Base-by-base conservation (phyloP, 2,797 vertebrate genomes). In the Esox masquinongy region DNA sequence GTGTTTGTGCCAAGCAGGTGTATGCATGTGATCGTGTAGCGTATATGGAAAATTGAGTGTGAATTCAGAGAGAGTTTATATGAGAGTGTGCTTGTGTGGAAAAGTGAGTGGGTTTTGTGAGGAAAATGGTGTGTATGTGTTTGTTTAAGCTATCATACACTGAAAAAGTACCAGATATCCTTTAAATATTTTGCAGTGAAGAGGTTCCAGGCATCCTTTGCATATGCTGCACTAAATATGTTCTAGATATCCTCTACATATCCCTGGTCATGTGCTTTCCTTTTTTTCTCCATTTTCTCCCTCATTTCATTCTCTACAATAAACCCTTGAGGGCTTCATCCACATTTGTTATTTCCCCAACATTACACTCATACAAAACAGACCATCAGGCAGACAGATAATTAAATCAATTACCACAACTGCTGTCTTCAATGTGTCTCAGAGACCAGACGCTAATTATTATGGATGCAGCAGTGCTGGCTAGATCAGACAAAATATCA, bases 331-430 rank as follows among this genome's bases (percentile, higher is more conserved):
- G 67, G 24, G 63, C 56, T 26, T 68, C 29, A 53, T 31, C 51
- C 15, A 34, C 34, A 51, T 31, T 34, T 16, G 26, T 69, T 43
- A n/a, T 68, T 34, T 68, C 19, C 16, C 11, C 26, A 8, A 31
- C 34, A 68, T 11, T 34, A 68, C 16, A 16, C 16, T 31, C 17
- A 68, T 39, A n/a, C 22, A 61, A 12, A 61, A 26, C 12, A 24
- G 56, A 61, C 56, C 22, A 61, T 17, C 66, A 68, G 34, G 66
- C 66, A 43, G 31, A 5, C 72, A 80, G 82, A 87, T 89, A 88
- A 92, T 87, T 80, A 56, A 89, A 87, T 89, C 83, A 85, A 86
- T 88, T 90, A 82, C 43, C 9, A 77, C 11, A 50, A 12, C 26
- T 53, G 6, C 79, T 17, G 70, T 82, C 79, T 88, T 76, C 83